Conservation (phyloP, 1,140 invertebrate species). For the Bactericera cockerelli region DNA sequence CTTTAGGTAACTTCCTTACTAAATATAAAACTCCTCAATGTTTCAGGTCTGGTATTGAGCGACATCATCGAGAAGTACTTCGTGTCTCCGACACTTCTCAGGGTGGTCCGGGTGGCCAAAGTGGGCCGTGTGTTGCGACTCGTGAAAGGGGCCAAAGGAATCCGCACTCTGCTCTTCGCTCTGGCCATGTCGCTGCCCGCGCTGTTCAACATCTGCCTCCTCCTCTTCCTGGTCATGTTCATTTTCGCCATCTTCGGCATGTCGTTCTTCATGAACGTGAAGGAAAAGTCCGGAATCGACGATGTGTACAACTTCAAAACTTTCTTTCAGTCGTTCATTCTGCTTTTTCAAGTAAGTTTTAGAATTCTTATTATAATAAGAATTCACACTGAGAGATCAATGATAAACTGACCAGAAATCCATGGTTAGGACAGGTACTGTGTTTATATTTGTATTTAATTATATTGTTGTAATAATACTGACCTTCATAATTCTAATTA, state of each 20-base stretch:
- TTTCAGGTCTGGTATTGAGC: conserved; percentile 77
- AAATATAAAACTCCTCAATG: too few relatives aligned
- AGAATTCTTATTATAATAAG: not conserved
- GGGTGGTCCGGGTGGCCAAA: conserved; percentile 94
- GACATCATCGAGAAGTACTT: conserved; percentile 96
- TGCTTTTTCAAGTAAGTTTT: conserved; percentile 76
- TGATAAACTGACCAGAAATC: too few relatives aligned
- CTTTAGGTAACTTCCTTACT: too few relatives aligned
- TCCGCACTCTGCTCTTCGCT: conserved; percentile 89
- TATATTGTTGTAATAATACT: too few relatives aligned
- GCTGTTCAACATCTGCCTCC: conserved; percentile 94
- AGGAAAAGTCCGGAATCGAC: conserved; percentile 80
- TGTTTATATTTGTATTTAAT: too few relatives aligned
- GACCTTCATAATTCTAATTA: too few relatives aligned
- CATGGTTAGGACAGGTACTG: too few relatives aligned
- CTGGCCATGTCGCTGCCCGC: conserved; percentile 95
- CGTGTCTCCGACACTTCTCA: conserved; percentile 88
- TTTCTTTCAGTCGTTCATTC: conserved; percentile 94
- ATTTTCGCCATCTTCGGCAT: conserved; percentile 99
- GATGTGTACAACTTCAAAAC: conserved; percentile 98
- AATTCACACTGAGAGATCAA: too few relatives aligned
- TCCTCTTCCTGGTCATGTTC: conserved; percentile 97
- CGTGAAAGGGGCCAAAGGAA: conserved; percentile 95
- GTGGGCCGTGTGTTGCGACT: conserved; percentile 90
- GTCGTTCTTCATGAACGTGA: conserved; percentile 98